Base-by-base conservation (phyloP, 1,140 invertebrate species). In the Trichoplusia ni region DNA sequence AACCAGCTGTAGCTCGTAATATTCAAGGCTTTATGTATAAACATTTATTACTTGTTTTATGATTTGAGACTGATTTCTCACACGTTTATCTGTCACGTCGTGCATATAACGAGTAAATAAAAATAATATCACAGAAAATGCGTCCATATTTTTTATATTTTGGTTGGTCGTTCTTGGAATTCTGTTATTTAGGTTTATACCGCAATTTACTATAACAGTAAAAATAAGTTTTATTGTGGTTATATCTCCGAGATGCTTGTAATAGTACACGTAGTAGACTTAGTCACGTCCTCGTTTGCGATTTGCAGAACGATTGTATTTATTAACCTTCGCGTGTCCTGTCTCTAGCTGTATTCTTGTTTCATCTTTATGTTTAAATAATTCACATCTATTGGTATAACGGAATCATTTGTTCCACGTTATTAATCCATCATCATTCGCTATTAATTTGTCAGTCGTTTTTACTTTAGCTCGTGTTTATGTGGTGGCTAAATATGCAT, bases 281-380 rank as follows among this genome's bases (percentile, higher is more conserved):
- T 9, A 37, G 66, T 72, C 69, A 72, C 69, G 67, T 75, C 60
- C 11, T 64, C 29, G 31, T n/a, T 46, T n/a, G 37, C 29, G 69
- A 71, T 73, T 68, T 67, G 67, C 64, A 62, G 35, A 53, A 59
- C 61, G 67, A 72, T 72, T 72, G 71, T 65, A 61, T 66, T 69
- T 68, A 70, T 73, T 76, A 69, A 64, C 53, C 56, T 64, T 64
- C 59, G 61, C 51, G 35, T 64, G 49, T 54, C 19, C 18, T 7
- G 38, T 21, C 33, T n/a, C 31, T 37, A 11, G 18, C 19, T 71
- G 51, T 58, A 44, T 44, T 51, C 13, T 29, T 51, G 47, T 59
- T 38, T 13, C 42, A 29, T 47, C 62, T 47, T 58, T 25, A 29
- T 29, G 23, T 53, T 47, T 51, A 37, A 33, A 13, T 33, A 33